Evolutionary conservation across 1,140 invertebrate species (phyloP), one percentile per base, ranked within the genome.

Genomic region (Globodera rostochiensis): DNA sequence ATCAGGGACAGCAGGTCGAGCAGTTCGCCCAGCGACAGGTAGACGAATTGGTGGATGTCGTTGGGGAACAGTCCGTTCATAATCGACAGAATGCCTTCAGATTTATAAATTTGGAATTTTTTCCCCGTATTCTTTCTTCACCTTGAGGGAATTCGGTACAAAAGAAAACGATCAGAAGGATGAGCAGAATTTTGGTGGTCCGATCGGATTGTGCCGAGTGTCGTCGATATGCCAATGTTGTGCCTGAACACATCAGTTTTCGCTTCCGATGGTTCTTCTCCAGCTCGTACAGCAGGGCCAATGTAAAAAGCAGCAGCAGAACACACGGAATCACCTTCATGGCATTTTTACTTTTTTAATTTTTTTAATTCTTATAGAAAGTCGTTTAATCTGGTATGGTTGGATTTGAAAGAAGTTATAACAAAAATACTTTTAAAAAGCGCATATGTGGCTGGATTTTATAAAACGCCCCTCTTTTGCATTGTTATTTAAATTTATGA

Each of bases 41-140:
- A 86, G n/a, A 86, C 86, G 76, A 87, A 86, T 57, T 86, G 85
- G n/a, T 86, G 85, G 25, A 86, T 87, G 74, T 86, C 85, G 73
- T 86, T 86, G 11, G 85, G 85, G 73, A 83, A 86, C 9, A 86
- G 84, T 3, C 82, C 85, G 76, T 86, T 86, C 7, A 87, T 36
- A 15, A 86, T 85, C 4, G 85, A 77, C 60, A 86, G 60, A 19
- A 87, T 74, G 8, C 85, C 84, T 84, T 73, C 21, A 71, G 74
- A 74, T n/a, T 66, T 50, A 36, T 66, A 47, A 25, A 50, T 49
- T 69, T 11, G 67, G 47, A 45, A 80, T 77, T 77, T 13, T 25
- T 15, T 15, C 36, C 80, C 21, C 45, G 25, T 80, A 74, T 1
- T n/a, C n/a, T n/a, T 47, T 73, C 25, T 47, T 25, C 49, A 82